A percentile compares a stretch with the other conserved stretches of the same genome.
Conservation (phyloP, 2,797 vertebrate genomes). For the Phyllotis vaccarum region DNA sequence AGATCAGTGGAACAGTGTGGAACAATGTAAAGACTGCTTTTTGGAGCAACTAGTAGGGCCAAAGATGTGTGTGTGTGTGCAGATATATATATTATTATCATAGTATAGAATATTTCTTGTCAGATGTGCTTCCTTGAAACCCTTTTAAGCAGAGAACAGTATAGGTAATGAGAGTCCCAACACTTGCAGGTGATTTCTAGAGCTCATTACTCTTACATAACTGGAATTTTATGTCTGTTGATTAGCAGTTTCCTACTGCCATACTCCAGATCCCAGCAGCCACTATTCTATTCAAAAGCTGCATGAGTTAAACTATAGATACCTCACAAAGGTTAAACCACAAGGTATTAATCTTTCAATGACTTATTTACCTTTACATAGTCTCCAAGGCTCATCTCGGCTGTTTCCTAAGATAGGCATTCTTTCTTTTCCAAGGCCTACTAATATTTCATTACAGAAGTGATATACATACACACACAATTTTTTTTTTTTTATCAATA, state of each 20-base stretch:
- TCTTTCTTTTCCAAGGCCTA: conserved; percentile 3
- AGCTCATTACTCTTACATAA: background rate
- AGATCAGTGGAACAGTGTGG: too few species aligned
- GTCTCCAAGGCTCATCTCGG: background rate
- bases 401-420: background rate
- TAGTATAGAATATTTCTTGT: background rate
- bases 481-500: background rate
- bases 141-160: background rate
- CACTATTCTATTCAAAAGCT: background rate
- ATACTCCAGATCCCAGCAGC: background rate
- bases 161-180: background rate
- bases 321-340: background rate
- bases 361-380: background rate
- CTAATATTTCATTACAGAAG: background rate
- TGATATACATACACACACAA: background rate
- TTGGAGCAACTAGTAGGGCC: background rate
- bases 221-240: background rate
- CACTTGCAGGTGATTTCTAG: background rate
- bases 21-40: background rate
- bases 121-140: background rate
- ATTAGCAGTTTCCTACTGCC: background rate
- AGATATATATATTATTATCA: too few species aligned
- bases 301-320: background rate
- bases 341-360: background rate
- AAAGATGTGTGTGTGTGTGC: too few species aligned